Percentiles rank a stretch among this genome's conserved stretches.
phyloP scores from a whole-genome alignment of 2,797 vertebrate species.

The Synaphobranchus kaupii region DNA sequence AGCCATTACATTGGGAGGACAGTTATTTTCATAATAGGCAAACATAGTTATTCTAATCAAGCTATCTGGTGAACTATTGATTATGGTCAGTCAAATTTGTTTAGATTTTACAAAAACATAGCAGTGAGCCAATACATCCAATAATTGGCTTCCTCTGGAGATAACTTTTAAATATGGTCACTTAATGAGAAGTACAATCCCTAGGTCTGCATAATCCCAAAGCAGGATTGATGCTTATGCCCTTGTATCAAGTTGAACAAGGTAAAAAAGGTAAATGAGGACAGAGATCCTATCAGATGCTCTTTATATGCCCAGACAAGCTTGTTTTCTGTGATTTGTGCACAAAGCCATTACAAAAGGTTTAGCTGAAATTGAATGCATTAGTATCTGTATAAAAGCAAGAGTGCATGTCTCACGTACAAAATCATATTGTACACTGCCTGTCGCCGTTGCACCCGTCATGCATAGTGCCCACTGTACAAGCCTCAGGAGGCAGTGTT shows the following conservation, averaged over 20 bases:
- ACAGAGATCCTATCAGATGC: not conserved
- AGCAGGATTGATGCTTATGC: not conserved
- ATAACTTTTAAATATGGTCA: too few relatives aligned
- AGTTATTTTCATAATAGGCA: not conserved
- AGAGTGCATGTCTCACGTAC: too few relatives aligned
- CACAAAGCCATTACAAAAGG: too few relatives aligned
- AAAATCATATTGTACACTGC: too few relatives aligned
- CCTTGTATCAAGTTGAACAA: not conserved
- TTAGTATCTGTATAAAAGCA: too few relatives aligned
- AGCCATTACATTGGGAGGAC: not conserved
- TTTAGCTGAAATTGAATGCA: too few relatives aligned
- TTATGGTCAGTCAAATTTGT: not conserved
- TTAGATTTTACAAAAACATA: not conserved
- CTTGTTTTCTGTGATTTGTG: not conserved
- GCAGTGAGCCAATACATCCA: not conserved
- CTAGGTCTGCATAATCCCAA: not conserved
- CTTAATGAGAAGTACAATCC: not conserved
- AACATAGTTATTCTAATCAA: not conserved
- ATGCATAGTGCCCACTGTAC: too few relatives aligned
- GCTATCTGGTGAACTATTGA: not conserved
- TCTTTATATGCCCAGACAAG: not conserved
- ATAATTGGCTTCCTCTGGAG: not conserved
- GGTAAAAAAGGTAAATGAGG: not conserved
- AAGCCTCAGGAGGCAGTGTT: too few relatives aligned
- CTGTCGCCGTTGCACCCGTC: too few relatives aligned